Conservation (phyloP, 2,797 vertebrate species). For the Phoxinus dragarum region DNA sequence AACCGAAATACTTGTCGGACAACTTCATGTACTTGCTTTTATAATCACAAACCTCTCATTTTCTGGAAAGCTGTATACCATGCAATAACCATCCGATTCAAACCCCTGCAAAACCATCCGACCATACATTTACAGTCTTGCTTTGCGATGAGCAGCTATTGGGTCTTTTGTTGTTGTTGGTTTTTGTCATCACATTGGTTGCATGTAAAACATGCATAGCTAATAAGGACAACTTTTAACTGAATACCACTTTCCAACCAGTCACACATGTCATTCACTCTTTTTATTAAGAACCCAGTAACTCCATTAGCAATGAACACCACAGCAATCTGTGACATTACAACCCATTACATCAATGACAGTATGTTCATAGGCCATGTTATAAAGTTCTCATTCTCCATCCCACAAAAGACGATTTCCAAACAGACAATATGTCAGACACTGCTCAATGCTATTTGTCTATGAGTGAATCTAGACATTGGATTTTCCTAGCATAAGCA, state of each 20-base stretch:
- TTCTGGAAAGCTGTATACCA: background rate
- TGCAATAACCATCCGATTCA: background rate
- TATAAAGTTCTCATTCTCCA: background rate
- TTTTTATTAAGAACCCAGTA: background rate
- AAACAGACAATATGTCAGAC: background rate
- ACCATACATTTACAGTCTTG: background rate
- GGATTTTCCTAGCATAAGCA: background rate
- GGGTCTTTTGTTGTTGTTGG: background rate
- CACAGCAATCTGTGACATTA: background rate
- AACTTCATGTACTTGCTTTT: slow-evolving; percentile 12
- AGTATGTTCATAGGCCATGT: background rate
- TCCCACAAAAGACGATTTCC: background rate
- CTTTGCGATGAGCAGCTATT: background rate
- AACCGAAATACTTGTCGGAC: background rate
- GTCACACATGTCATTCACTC: background rate
- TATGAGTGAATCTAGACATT: background rate
- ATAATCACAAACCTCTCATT: background rate
- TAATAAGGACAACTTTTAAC: slow-evolving; percentile 4
- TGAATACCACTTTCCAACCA: background rate
- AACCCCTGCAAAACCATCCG: background rate
- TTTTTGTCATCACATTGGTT: background rate
- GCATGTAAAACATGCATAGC: background rate
- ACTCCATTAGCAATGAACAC: slow-evolving; percentile 3
- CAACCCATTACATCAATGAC: background rate
- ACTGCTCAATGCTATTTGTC: background rate